Conservation (phyloP, 2,113 vertebrate genomes). For the Corythaeola cristata region DNA sequence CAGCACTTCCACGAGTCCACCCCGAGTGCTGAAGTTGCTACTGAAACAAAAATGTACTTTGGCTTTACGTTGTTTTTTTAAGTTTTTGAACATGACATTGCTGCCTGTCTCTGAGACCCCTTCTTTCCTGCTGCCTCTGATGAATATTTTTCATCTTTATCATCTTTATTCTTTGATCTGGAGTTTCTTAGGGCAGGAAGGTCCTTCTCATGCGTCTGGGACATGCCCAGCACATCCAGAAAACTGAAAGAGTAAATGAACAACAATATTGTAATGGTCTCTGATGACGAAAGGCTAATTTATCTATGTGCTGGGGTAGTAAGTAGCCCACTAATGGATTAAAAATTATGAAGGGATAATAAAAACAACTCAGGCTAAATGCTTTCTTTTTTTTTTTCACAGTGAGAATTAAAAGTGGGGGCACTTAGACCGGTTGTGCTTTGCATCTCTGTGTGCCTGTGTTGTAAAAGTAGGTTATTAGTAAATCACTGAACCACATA, state of each 20-base stretch:
- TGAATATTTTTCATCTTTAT: not conserved
- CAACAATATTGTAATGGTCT: not conserved
- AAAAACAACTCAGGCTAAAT: not conserved
- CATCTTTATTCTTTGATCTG: not conserved
- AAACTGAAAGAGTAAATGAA: not conserved
- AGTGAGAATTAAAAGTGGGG: not conserved
- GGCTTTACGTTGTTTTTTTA: not conserved
- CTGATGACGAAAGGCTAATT: not conserved
- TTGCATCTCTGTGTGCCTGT: not conserved
- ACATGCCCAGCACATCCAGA: not conserved
- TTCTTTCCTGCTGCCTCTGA: not conserved
- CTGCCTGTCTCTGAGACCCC: not conserved
- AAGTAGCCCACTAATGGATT: not conserved
- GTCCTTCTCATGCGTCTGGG: not conserved
- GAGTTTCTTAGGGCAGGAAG: not conserved
- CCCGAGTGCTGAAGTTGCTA: not conserved
- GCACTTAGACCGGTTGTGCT: not conserved
- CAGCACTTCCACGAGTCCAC: not conserved
- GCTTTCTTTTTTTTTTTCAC: not conserved
- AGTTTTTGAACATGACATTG: not conserved
- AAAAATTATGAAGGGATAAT: not conserved
- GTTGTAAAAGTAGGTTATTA: not conserved
- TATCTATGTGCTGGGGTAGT: not conserved
- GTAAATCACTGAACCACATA: not conserved
- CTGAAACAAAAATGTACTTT: not conserved